These are phyloP conservation scores for Scalopus aquaticus DNA, from an alignment of 2,113 vertebrate genomes.

Conservation along the genomic window DNA sequence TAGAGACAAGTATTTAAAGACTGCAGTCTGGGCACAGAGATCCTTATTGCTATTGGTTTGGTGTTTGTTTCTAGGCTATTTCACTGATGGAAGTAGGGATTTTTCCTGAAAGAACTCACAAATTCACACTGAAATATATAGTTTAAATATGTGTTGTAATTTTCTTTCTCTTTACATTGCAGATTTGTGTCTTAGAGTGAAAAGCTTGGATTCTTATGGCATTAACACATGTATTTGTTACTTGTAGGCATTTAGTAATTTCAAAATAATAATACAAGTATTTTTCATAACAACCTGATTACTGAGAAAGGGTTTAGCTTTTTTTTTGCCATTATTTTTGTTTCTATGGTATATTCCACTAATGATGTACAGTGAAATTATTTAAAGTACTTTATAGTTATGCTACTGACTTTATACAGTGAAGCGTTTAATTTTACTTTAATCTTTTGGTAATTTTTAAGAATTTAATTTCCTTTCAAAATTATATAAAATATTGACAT, in stretches of 20 bases:
- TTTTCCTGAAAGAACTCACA: not conserved
- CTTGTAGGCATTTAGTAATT: not conserved
- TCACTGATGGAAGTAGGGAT: not conserved
- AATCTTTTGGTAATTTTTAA: not conserved
- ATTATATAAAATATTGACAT: not conserved
- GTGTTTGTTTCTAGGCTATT: not conserved
- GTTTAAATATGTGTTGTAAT: not conserved
- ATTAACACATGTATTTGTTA: not conserved
- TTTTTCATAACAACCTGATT: not conserved
- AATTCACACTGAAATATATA: not conserved
- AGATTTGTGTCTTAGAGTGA: conserved; percentile 9
- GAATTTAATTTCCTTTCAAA: conserved; percentile 25
- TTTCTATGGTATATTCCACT: not conserved
- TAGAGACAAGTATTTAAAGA: not conserved
- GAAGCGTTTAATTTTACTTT: conserved; percentile 17
- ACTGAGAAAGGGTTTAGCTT: not conserved
- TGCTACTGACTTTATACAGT: not conserved
- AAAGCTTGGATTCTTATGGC: not conserved
- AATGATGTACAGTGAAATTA: not conserved
- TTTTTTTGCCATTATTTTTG: not conserved
- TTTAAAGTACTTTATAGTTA: not conserved
- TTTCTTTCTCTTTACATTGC: not conserved
- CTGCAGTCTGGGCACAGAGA: too few species aligned
- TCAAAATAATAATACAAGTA: conserved; percentile 27
- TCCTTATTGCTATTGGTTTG: not conserved